Conservation (phyloP, 2,113 vertebrate species). For the Nymphicus hollandicus region DNA sequence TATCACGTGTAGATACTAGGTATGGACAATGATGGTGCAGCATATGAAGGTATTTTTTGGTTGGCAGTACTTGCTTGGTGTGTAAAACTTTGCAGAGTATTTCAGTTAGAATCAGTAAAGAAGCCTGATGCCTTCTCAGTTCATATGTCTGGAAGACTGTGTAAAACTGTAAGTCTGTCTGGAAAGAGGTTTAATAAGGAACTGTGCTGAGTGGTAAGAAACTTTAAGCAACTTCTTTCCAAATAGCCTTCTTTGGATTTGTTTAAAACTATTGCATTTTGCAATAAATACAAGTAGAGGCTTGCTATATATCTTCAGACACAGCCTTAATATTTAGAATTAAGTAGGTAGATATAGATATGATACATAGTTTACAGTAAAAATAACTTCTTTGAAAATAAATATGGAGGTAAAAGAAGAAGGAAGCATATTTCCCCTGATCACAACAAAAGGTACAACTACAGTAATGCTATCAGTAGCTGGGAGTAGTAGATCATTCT, state of each 20-base stretch:
- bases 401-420: neutral
- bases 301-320: neutral
- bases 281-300: neutral
- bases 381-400: neutral
- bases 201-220: neutral
- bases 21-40: fast-evolving
- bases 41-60: neutral
- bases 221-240: neutral
- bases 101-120: neutral
- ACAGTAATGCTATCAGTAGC: neutral
- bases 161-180: neutral
- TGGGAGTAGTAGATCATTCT: neutral
- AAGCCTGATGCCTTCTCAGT: neutral
- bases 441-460: neutral
- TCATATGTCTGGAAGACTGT: neutral
- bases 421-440: neutral
- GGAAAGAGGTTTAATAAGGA: neutral
- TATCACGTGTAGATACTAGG: neutral
- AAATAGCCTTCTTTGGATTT: neutral
- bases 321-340: neutral
- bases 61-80: neutral
- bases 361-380: neutral
- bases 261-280: neutral
- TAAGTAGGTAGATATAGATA: neutral
- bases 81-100: neutral